phyloP scores from a whole-genome alignment of 2,888 invertebrate genomes.

The Campaea margaritaria region DNA sequence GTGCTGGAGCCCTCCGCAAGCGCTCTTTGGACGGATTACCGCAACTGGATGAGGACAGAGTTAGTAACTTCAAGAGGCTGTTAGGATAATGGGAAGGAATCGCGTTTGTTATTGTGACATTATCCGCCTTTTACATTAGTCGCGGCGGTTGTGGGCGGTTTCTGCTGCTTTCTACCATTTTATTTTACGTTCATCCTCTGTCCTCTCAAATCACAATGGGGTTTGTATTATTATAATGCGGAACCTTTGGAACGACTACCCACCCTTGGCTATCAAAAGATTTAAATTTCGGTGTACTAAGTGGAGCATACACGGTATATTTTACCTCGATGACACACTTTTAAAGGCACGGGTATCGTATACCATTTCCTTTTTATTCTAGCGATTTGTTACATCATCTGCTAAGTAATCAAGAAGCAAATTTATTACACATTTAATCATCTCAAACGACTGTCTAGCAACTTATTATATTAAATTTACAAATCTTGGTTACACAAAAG shows the following conservation, averaged over 20 bases:
- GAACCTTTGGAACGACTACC: background rate
- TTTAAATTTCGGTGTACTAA: background rate
- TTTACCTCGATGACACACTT: too few relatives aligned
- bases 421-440: too few relatives aligned
- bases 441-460: too few relatives aligned
- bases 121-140: slow-evolving; percentile 42
- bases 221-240: background rate
- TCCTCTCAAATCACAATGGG: slow-evolving; percentile 25
- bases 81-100: slow-evolving; percentile 58
- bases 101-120: slow-evolving; percentile 49
- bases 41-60: slow-evolving; percentile 48
- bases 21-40: slow-evolving; percentile 38
- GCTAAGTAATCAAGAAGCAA: too few relatives aligned
- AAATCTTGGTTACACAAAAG: too few relatives aligned
- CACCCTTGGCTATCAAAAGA: background rate
- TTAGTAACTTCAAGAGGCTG: slow-evolving; percentile 58
- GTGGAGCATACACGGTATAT: too few relatives aligned
- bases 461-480: too few relatives aligned
- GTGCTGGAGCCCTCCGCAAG: slow-evolving; percentile 19
- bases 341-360: too few relatives aligned
- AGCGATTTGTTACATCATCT: too few relatives aligned
- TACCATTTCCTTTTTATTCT: too few relatives aligned
- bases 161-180: slow-evolving; percentile 20
- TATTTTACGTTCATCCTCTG: slow-evolving; percentile 29
- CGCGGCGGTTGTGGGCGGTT: slow-evolving; percentile 17